Evolutionary conservation across 2,113 vertebrate genomes (phyloP).

Genomic region (Agapornis roseicollis): DNA sequence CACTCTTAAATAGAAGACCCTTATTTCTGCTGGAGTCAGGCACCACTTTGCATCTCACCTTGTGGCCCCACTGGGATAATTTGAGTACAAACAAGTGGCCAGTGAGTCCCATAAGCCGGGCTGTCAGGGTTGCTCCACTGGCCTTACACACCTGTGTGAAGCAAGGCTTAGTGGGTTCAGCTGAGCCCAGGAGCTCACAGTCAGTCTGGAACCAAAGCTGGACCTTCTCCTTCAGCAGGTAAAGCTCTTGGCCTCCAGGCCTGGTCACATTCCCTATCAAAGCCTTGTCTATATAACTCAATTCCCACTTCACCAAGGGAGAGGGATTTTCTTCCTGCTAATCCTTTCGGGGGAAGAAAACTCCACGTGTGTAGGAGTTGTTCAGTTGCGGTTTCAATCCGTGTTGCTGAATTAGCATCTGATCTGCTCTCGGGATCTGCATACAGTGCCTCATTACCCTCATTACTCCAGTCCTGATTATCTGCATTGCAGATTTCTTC

Average conservation of each 20-base stretch:
- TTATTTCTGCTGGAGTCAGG: not conserved
- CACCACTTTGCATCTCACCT: not conserved
- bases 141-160: not conserved
- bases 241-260: not conserved
- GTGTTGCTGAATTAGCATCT: conserved; percentile 36
- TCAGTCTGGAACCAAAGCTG: not conserved
- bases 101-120: not conserved
- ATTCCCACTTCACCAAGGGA: not conserved
- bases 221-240: not conserved
- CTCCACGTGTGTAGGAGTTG: not conserved
- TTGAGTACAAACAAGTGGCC: not conserved
- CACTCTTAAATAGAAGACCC: not conserved
- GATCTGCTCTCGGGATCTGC: conserved; percentile 54
- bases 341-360: not conserved
- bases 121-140: not conserved
- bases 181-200: not conserved
- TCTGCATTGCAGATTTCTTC: conserved; percentile 74
- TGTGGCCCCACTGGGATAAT: not conserved
- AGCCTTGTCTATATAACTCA: rapidly evolving
- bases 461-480: conserved; percentile 72
- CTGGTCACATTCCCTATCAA: not conserved
- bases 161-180: not conserved
- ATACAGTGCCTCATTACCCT: conserved; percentile 64
- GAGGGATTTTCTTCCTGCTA: not conserved
- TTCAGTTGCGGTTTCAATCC: not conserved